phyloP scores from a whole-genome alignment of 2,797 vertebrate species.

The Valencia hispanica region DNA sequence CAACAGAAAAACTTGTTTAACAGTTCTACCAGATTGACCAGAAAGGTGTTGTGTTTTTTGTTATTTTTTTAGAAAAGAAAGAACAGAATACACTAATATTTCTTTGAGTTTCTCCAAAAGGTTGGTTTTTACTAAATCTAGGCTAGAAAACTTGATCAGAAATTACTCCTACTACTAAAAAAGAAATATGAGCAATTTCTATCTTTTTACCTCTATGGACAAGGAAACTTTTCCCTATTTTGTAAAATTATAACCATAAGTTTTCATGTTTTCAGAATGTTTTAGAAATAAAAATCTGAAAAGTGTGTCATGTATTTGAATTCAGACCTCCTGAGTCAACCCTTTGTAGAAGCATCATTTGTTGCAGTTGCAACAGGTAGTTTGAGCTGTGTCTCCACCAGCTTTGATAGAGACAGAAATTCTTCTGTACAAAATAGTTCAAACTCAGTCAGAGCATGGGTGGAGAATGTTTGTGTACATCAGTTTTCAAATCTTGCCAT shows the following conservation, averaged over 20 bases:
- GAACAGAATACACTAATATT: background rate
- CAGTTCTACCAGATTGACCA: background rate
- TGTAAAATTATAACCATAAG: too few relatives aligned
- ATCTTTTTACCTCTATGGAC: background rate
- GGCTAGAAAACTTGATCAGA: background rate
- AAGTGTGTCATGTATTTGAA: background rate
- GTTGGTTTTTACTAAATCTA: background rate
- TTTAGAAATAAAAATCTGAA: background rate
- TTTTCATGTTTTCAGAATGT: background rate
- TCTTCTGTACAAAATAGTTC: too few relatives aligned
- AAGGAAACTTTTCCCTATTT: background rate
- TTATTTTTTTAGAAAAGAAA: background rate
- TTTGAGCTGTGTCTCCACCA: background rate
- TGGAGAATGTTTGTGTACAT: too few relatives aligned
- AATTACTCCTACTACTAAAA: background rate
- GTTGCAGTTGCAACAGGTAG: background rate
- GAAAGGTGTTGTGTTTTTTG: too few relatives aligned
- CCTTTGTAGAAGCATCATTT: background rate
- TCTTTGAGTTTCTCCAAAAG: background rate
- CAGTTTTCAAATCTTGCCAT: too few relatives aligned
- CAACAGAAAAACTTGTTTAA: background rate
- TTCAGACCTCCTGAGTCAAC: background rate
- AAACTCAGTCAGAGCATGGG: too few relatives aligned
- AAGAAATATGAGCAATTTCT: background rate
- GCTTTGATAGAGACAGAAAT: background rate